These are phyloP conservation scores for Cladopsammia gracilis DNA, from an alignment of 64 coral and sea anemone genomes.

Conservation along the genomic window DNA sequence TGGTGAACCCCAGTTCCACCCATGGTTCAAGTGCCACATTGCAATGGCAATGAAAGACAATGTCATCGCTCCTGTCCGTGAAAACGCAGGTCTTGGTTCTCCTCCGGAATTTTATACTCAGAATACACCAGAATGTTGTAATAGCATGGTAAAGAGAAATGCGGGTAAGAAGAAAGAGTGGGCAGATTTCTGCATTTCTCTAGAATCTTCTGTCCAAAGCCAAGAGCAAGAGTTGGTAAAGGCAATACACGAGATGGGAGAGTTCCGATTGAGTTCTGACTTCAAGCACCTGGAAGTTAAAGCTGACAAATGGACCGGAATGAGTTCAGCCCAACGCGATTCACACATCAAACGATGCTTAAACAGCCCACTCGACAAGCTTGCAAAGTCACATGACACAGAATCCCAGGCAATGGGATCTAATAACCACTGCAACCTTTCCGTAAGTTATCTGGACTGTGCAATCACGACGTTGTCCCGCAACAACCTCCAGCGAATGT, in stretches of 20 bases:
- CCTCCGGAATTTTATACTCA: too few relatives aligned
- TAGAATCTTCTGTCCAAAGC: conserved; percentile 9
- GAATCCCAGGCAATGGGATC: background rate
- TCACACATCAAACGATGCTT: conserved; percentile 20
- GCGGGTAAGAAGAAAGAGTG: conserved; percentile 45
- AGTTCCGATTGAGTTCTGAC: conserved; percentile 15
- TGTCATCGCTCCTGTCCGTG: conserved; percentile 31
- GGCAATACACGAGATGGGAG: conserved; percentile 35
- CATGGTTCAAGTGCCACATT: conserved; percentile 27
- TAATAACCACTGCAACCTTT: background rate
- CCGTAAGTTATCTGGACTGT: conserved; percentile 40
- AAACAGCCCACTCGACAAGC: background rate
- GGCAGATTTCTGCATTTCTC: conserved; percentile 38
- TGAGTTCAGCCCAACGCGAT: conserved; percentile 18
- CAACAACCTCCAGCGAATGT: conserved; percentile 62
- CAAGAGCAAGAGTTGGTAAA: conserved; percentile 24
- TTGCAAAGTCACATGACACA: background rate
- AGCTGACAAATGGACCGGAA: conserved; percentile 7
- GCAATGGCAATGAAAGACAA: conserved; percentile 46
- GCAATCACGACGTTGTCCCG: conserved; percentile 38
- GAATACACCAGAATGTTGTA: too few relatives aligned
- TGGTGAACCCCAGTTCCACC: conserved; percentile 18
- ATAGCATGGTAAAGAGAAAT: conserved; percentile 7
- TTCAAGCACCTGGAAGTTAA: conserved; percentile 41
- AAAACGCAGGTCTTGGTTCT: too few relatives aligned